Percentiles rank a stretch among this genome's conserved stretches.
These are phyloP conservation scores for Operophtera brumata DNA, from an alignment of 2,888 invertebrate species.

Conservation along the genomic window DNA sequence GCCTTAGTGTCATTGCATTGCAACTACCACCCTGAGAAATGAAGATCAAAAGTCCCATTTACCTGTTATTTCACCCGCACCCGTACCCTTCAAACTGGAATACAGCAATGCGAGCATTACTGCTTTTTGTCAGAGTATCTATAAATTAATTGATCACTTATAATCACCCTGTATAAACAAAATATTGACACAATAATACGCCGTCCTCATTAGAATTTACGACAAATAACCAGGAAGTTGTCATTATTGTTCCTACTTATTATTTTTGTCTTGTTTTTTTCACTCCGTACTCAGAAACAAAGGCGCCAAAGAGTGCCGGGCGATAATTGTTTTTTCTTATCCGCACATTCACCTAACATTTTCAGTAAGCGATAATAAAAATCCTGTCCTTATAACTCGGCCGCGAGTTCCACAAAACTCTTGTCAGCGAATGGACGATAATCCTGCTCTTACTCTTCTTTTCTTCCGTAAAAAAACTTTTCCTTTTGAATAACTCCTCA, in stretches of 20 bases:
- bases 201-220: constrained; percentile 31
- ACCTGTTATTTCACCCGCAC: too few species aligned
- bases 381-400: constrained; percentile 57
- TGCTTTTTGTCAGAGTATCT: too few species aligned
- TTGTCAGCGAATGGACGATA: constrained; percentile 70
- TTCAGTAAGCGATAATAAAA: constrained; percentile 60
- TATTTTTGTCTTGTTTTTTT: constrained; percentile 41
- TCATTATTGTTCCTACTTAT: constrained; percentile 40
- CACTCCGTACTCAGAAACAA: constrained; percentile 26
- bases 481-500: constrained; percentile 71
- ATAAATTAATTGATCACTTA: too few species aligned
- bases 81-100: too few species aligned
- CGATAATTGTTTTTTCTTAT: constrained; percentile 56
- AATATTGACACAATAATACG: too few species aligned
- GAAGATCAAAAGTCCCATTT: too few species aligned
- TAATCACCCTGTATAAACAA: too few species aligned
- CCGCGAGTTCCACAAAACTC: constrained; percentile 68
- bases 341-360: constrained; percentile 46
- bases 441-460: constrained; percentile 69
- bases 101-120: too few species aligned
- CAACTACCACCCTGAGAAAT: too few species aligned
- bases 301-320: constrained; percentile 38
- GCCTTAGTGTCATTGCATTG: too few species aligned
- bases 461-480: constrained; percentile 71
- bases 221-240: constrained; percentile 36